Conservation (phyloP, 2,797 vertebrate genomes). For the Cetoscarus ocellatus region DNA sequence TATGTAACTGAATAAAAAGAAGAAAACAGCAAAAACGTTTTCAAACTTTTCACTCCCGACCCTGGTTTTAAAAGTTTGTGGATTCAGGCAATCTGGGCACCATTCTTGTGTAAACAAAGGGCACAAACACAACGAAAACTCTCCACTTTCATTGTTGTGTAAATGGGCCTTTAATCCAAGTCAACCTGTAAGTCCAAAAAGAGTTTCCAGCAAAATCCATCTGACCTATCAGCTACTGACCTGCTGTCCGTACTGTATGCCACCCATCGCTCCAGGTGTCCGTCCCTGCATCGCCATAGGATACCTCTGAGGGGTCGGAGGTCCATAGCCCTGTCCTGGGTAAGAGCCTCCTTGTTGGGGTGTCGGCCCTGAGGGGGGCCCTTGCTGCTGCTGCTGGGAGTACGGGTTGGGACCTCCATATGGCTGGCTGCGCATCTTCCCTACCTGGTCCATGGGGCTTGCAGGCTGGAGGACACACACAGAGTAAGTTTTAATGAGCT, state of each 20-base stretch:
- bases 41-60: no score
- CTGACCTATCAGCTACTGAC: constrained; percentile 75
- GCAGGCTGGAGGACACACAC: constrained; percentile 84
- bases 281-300: constrained; percentile 93
- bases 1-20: no score
- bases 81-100: no score
- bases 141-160: no score
- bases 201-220: not conserved
- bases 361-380: constrained; percentile 67
- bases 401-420: constrained; percentile 92
- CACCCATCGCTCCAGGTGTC: constrained; percentile 88
- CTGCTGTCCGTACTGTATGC: constrained; percentile 96
- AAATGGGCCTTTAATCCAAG: no score
- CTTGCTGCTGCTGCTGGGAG: constrained; percentile 86
- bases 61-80: no score
- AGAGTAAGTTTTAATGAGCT: constrained; percentile 12
- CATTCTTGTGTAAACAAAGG: no score
- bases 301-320: constrained; percentile 83
- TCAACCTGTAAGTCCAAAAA: not conserved
- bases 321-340: constrained; percentile 75
- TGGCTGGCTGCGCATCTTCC: constrained; percentile 95
- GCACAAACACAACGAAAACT: no score
- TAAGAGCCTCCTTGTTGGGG: constrained; percentile 77
- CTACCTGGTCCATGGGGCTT: constrained; percentile 98
- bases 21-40: no score